Evolutionary conservation across 2,888 invertebrate genomes (phyloP), one percentile per base, ranked within the genome.

Genomic region (Apamea sordens): DNA sequence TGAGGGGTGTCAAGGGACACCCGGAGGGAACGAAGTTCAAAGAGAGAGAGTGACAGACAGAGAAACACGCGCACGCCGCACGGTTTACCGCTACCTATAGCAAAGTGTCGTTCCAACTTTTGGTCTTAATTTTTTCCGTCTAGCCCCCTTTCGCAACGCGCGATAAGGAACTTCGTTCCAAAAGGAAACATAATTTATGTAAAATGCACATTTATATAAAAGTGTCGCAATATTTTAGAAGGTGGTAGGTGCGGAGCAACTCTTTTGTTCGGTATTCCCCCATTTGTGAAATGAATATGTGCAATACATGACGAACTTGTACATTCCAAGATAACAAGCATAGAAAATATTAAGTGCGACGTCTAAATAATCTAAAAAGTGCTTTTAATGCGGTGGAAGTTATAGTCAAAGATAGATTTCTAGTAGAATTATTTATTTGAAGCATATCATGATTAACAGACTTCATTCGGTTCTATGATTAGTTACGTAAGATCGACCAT

Each of bases 201-300:
- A 50, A 71, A 73, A 71, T 76, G 32, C n/a, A 18, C 56, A 32
- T 50, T 84, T 79, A 76, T 53, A 41, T 76, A 84, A 84, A 56
- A 65, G 68, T 77, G 50, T 72, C n/a, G 73, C 41, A 84, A 76
- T 50, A 77, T 75, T 64, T 47, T 70, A 36, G 21, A 65, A 67
- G 41, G 15, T 21, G 32, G 56, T 65, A 41, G 73, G 21, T 61
- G 0, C 41, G 36, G 7, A 67, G 6, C 28, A 69, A 59, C 32
- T 76, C 47, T 84, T 75, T 84, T 67, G 65, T 68, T 72, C 50
- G 69, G 81, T 77, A 75, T 85, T 79, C 72, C 71, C 73, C 68
- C 56, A 64, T 71, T 53, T 71, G 65, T 76, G 53, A 73, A 71
- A 67, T 61, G 18, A 36, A 24, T 61, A 63, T 76, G 64, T 63